phyloP scores from a whole-genome alignment of 2,888 invertebrate species.

The Coleophora flavipennella region DNA sequence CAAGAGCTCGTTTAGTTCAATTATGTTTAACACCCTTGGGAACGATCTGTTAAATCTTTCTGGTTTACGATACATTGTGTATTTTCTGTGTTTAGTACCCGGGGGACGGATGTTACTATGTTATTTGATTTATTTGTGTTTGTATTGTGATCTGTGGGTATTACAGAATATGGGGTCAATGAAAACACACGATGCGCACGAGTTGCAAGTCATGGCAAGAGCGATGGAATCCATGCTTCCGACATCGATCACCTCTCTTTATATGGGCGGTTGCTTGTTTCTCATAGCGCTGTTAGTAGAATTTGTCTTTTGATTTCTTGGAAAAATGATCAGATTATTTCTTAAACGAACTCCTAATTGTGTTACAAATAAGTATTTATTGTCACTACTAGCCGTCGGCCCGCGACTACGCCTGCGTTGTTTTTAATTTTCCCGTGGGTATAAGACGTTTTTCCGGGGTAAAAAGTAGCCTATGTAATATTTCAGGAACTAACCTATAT shows the following conservation, averaged over 20 bases:
- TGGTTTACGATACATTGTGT: slow-evolving; percentile 31
- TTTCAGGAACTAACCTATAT: too few species aligned
- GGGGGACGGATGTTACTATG: slow-evolving; percentile 52
- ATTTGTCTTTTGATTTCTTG: too few species aligned
- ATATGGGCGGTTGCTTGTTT: slow-evolving; percentile 5
- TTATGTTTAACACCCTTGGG: slow-evolving; percentile 38
- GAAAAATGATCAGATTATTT: too few species aligned
- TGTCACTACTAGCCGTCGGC: too few species aligned
- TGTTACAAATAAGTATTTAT: too few species aligned
- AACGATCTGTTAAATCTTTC: slow-evolving; percentile 44
- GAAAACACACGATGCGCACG: slow-evolving; percentile 49
- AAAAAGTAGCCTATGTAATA: too few species aligned
- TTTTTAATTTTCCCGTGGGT: too few species aligned
- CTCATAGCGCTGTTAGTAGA: too few species aligned
- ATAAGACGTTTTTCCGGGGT: too few species aligned
- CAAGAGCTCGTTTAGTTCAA: slow-evolving; percentile 28
- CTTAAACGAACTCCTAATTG: too few species aligned
- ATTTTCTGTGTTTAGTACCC: slow-evolving; percentile 34
- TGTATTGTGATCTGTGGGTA: slow-evolving; percentile 58
- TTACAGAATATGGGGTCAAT: slow-evolving; percentile 69
- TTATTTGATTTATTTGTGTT: slow-evolving; percentile 41
- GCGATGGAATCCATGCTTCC: slow-evolving; percentile 62
- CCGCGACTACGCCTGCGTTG: too few species aligned
- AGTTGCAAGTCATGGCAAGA: slow-evolving; percentile 64
- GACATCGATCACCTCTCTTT: slow-evolving; percentile 48